Base-by-base conservation (phyloP, 2,797 vertebrate species). In the Chrosomus eos region DNA sequence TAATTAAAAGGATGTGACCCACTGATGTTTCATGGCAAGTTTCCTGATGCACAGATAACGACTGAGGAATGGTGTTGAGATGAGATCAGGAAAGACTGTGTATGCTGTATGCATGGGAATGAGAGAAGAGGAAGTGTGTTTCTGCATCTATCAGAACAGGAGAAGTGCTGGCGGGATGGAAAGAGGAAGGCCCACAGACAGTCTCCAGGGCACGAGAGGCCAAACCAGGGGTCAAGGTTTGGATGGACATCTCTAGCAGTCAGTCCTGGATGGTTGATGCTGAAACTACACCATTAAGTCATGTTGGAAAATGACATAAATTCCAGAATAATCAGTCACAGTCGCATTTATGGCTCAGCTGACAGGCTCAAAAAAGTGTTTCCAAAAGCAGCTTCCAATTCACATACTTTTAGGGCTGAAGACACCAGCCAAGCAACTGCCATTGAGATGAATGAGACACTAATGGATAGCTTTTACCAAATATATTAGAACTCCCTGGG, bases 11-110 rank as follows among this genome's bases (percentile, higher is more conserved):
- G 10, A 67, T 38, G 45, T 53, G 31, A 68, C n/a, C 62, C 36
- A 19, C 5, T 55, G 60, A 68, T 77, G 62, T 67, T 67, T 53
- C n/a, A 77, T 68, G 48, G 58, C 74, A 75, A 68, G 62, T 38
- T 77, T 77, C 62, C 82, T 83, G 73, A 77, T 83, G 33, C 82
- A 77, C 72, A 43, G 82, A 83, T 77, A 76, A 67, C 31, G 43
- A 28, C 3, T 38, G 60, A 14, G 72, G 73, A 75, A 51, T 60
- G 51, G 55, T 31, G 31, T 9, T 36, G 55, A 83, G 70, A 67
- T 70, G 74, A 60, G 48, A 58, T 84, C 64, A 7, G 9, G 33
- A 38, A 48, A 77, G 75, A n/a, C 55, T 43, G 26, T 79, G 67
- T 40, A 70, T 79, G 28, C 67, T 51, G 66, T 78, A 43, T 28